Percentiles rank a stretch among this genome's conserved stretches.
These are phyloP conservation scores for Oxyura jamaicensis DNA, from an alignment of 2,113 vertebrate species.

Conservation along the genomic window DNA sequence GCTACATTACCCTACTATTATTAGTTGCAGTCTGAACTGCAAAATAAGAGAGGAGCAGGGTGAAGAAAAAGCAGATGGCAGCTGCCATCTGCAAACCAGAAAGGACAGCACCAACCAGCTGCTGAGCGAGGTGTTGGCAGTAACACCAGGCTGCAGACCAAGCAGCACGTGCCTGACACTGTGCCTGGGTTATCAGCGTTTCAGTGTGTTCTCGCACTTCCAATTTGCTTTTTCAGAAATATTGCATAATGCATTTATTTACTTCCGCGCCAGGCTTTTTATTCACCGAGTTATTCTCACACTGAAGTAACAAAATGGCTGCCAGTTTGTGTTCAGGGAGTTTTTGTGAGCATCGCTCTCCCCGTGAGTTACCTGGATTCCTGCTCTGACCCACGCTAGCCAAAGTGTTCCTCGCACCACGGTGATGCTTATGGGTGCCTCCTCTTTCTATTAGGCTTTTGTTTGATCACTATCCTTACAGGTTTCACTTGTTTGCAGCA, in stretches of 20 bases:
- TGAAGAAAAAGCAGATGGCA: constrained; percentile 13
- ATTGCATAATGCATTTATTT: background rate
- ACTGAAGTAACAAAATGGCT: background rate
- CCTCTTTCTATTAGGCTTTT: background rate
- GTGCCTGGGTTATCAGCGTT: background rate
- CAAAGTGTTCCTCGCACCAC: background rate
- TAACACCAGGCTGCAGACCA: background rate
- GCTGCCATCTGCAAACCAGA: background rate
- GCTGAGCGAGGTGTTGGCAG: background rate
- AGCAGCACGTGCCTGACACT: background rate
- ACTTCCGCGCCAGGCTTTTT: background rate
- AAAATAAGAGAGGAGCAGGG: background rate
- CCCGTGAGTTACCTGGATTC: background rate
- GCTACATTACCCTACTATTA: background rate
- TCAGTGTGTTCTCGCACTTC: background rate
- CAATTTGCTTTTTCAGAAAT: background rate
- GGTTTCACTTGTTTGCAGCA: background rate
- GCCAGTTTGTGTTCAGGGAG: background rate
- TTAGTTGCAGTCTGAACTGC: background rate
- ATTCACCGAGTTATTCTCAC: background rate
- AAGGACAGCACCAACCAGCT: constrained; percentile 21
- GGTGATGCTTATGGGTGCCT: background rate
- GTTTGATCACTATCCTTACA: background rate
- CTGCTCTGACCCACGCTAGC: background rate
- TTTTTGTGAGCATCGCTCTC: background rate